phyloP scores from a whole-genome alignment of 2,113 vertebrate species.

The Heterotilapia buettikoferi region DNA sequence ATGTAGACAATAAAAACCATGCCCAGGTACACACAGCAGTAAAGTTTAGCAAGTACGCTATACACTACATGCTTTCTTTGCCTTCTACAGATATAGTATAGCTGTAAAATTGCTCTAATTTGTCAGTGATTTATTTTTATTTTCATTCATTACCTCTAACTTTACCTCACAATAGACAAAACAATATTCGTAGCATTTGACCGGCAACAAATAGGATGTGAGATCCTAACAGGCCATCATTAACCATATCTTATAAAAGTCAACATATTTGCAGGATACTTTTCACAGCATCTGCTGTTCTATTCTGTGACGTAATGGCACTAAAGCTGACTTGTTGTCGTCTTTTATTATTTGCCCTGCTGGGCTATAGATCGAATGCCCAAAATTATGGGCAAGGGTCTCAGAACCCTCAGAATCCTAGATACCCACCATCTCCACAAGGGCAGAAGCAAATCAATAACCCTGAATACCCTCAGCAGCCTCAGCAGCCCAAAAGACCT shows the following conservation, averaged over 20 bases:
- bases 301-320: conserved; percentile 16
- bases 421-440: background rate
- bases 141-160: background rate
- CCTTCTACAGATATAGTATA: background rate
- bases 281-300: conserved; percentile 22
- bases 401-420: background rate
- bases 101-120: background rate
- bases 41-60: background rate
- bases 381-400: background rate
- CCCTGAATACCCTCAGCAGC: background rate
- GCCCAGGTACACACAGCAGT: background rate
- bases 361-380: conserved; percentile 6
- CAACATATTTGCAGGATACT: background rate
- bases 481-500: background rate
- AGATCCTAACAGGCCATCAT: background rate
- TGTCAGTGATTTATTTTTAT: background rate
- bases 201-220: conserved; percentile 23
- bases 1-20: background rate
- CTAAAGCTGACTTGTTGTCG: conserved; percentile 18
- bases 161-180: background rate
- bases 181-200: background rate
- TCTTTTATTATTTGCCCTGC: conserved; percentile 21
- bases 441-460: background rate
- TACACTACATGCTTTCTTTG: background rate
- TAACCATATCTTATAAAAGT: conserved; percentile 42